phyloP scores from a whole-genome alignment of 2,888 invertebrate genomes.

The Drosophila melanosoma region DNA sequence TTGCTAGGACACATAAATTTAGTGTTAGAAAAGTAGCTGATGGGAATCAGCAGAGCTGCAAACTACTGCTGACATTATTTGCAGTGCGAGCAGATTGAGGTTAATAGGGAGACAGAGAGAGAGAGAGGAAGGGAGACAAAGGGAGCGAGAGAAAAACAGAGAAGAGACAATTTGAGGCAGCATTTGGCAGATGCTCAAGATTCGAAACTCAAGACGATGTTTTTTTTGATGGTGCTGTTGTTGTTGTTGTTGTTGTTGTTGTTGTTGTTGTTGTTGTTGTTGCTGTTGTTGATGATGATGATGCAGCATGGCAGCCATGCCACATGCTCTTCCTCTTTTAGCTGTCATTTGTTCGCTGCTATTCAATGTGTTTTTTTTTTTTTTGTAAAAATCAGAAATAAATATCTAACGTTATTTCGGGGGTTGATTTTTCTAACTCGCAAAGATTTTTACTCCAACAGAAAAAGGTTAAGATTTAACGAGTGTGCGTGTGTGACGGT shows the following conservation, averaged over 20 bases:
- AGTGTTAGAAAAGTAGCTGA: neutral
- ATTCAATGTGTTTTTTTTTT: conserved; percentile 20
- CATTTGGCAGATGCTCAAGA: conserved; percentile 61
- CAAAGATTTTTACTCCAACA: conserved; percentile 36
- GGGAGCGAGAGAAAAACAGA: neutral
- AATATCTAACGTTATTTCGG: conserved; percentile 70
- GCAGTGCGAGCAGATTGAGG: conserved; percentile 13
- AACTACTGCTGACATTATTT: conserved; percentile 11
- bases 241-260: neutral
- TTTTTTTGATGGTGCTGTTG: neutral
- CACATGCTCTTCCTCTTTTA: conserved; percentile 25
- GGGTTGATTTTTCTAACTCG: conserved; percentile 66
- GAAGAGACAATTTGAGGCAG: conserved; percentile 3
- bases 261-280: conserved; percentile 7
- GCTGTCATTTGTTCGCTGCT: conserved; percentile 28
- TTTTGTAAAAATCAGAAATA: conserved; percentile 53
- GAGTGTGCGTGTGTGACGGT: conserved; percentile 1
- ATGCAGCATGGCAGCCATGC: conserved; percentile 54
- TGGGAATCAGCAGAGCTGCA: neutral
- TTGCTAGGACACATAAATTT: neutral
- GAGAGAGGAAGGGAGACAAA: neutral
- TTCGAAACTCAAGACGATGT: conserved; percentile 19
- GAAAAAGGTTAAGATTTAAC: conserved; percentile 51
- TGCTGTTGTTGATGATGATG: conserved; percentile 28
- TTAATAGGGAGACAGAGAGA: conserved; percentile 7